phyloP scores from a whole-genome alignment of 2,113 vertebrate species.

The Centrocercus urophasianus region DNA sequence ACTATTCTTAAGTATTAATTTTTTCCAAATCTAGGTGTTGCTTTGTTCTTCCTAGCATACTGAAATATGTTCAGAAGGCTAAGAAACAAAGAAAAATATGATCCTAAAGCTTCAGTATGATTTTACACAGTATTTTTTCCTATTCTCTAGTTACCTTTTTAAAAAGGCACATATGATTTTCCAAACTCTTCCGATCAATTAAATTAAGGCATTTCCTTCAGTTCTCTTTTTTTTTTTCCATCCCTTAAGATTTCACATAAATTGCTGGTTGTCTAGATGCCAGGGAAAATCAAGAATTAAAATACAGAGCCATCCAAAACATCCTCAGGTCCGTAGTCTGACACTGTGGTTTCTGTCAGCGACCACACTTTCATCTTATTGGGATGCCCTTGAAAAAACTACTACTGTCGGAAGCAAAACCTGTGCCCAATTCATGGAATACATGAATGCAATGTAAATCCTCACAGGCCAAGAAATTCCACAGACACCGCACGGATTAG shows the following conservation, averaged over 20 bases:
- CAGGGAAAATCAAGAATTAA: constrained; percentile 71
- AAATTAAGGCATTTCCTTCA: constrained; percentile 48
- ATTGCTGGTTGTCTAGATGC: constrained; percentile 51
- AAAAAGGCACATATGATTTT: not conserved
- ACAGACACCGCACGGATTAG: constrained; percentile 58
- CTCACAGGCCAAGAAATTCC: constrained; percentile 68
- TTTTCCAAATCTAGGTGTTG: not conserved
- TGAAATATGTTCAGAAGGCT: not conserved
- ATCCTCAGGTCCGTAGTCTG: constrained; percentile 45
- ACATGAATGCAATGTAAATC: constrained; percentile 66
- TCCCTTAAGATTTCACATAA: constrained; percentile 49
- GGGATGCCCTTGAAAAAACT: constrained; percentile 64
- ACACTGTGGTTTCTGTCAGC: constrained; percentile 61
- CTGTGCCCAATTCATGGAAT: constrained; percentile 66
- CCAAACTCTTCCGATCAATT: not conserved
- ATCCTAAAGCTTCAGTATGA: not conserved
- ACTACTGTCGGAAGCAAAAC: constrained; percentile 43
- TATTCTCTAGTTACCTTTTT: not conserved
- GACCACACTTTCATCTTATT: constrained; percentile 68
- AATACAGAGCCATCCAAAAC: constrained; percentile 67
- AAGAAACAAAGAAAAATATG: not conserved
- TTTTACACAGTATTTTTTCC: not conserved
- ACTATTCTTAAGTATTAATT: not conserved
- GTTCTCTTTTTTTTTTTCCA: not conserved
- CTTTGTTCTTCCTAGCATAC: not conserved